These are phyloP conservation scores for Ryuthela nishihirai DNA, from an alignment of 2,888 invertebrate genomes.

Conservation along the genomic window DNA sequence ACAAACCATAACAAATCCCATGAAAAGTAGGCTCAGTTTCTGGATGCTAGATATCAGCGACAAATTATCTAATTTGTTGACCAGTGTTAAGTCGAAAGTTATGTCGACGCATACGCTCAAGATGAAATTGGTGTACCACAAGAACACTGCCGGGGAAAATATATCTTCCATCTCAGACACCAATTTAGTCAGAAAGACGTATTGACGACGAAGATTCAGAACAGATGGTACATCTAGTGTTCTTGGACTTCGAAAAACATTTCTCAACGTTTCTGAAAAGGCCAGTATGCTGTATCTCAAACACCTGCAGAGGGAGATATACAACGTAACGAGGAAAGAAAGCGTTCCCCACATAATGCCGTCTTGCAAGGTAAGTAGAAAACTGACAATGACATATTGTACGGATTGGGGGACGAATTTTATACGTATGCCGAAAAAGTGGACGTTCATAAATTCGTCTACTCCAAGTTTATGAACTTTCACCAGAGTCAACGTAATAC, in stretches of 20 bases:
- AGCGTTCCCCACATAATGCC: slow-evolving; percentile 17
- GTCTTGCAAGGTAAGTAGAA: slow-evolving; percentile 8
- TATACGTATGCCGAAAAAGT: slow-evolving; percentile 7
- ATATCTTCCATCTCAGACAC: slow-evolving; percentile 12
- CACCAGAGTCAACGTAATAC: not conserved
- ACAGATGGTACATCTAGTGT: not conserved
- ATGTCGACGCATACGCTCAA: slow-evolving; percentile 22
- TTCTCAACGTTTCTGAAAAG: not conserved
- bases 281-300: slow-evolving; percentile 6
- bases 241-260: not conserved
- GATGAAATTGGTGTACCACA: slow-evolving; percentile 14
- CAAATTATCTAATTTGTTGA: not conserved
- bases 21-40: slow-evolving; percentile 6
- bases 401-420: not conserved
- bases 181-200: slow-evolving; percentile 4
- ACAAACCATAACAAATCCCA: slow-evolving; percentile 3
- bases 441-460: slow-evolving; percentile 6
- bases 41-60: slow-evolving; percentile 6
- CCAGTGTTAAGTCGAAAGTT: slow-evolving; percentile 17
- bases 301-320: slow-evolving; percentile 2
- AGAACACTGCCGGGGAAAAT: slow-evolving; percentile 22
- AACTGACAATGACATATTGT: not conserved
- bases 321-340: slow-evolving; percentile 9
- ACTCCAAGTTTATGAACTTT: slow-evolving; percentile 2
- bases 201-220: slow-evolving; percentile 1